A percentile compares a stretch with the other conserved stretches of the same genome.
phyloP scores from a whole-genome alignment of 2,888 invertebrate species.

The Anagyrus pseudococci region DNA sequence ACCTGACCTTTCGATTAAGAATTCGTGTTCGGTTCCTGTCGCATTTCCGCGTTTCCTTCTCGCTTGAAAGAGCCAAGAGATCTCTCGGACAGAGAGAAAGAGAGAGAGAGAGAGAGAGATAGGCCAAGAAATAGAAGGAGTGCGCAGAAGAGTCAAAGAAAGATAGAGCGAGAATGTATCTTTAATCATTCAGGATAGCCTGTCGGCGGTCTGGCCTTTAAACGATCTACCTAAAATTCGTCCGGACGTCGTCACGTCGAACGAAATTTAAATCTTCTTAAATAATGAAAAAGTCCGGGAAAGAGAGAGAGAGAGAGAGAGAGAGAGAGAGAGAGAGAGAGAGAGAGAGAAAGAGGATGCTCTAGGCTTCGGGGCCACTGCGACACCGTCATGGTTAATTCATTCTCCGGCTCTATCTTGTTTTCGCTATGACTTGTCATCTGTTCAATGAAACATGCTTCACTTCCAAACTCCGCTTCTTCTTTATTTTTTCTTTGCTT shows the following conservation, averaged over 20 bases:
- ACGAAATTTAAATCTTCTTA: slow-evolving; percentile 60
- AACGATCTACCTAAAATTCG: slow-evolving; percentile 58
- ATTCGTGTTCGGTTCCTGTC: slow-evolving; percentile 43
- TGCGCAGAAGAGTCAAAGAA: slow-evolving; percentile 4
- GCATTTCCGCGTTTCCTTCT: too few relatives aligned
- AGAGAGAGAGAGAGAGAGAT: slow-evolving; percentile 13
- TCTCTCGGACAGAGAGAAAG: too few relatives aligned
- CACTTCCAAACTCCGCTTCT: too few relatives aligned
- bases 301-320: slow-evolving; percentile 2
- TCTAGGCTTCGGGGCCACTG: too few relatives aligned
- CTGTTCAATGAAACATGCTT: slow-evolving; percentile 39
- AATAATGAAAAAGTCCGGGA: slow-evolving; percentile 52
- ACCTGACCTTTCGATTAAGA: slow-evolving; percentile 36
- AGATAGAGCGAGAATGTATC: slow-evolving; percentile 40
- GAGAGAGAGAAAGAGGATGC: too few relatives aligned
- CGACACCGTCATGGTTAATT: slow-evolving; percentile 39
- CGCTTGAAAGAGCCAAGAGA: too few relatives aligned
- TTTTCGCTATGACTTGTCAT: slow-evolving; percentile 38
- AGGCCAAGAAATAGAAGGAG: too few relatives aligned
- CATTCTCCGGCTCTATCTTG: slow-evolving; percentile 33
- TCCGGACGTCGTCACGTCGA: slow-evolving; percentile 55
- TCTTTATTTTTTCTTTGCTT: too few relatives aligned
- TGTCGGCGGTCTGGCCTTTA: slow-evolving; percentile 56
- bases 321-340: too few relatives aligned
- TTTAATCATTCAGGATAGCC: slow-evolving; percentile 58